Evolutionary conservation across 2,113 vertebrate genomes (phyloP).

Genomic region (Petrocephalus zakoni): DNA sequence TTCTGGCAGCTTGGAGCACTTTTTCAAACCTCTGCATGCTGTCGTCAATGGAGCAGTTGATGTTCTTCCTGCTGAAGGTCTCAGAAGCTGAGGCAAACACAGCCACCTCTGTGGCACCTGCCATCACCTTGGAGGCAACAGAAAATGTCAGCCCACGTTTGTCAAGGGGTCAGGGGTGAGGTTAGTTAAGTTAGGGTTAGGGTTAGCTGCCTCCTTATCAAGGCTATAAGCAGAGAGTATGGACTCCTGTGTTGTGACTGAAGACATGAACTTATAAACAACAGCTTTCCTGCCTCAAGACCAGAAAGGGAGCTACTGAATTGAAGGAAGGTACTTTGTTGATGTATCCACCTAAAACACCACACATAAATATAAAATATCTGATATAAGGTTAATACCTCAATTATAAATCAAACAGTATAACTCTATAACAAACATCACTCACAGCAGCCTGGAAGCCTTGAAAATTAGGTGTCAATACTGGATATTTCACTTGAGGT

Average conservation of each 20-base stretch:
- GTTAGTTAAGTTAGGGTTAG: not conserved
- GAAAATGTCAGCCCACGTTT: not conserved
- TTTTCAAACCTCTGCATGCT: conserved; percentile 83
- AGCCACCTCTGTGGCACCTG: conserved; percentile 83
- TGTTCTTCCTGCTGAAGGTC: conserved; percentile 80
- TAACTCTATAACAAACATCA: conserved; percentile 19
- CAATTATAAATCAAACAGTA: not conserved
- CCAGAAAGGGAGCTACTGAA: not conserved
- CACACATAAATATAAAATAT: not conserved
- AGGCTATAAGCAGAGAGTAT: not conserved
- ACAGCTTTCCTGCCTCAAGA: not conserved
- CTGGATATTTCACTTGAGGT: conserved; percentile 78
- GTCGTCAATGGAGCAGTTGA: conserved; percentile 92
- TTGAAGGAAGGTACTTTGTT: not conserved
- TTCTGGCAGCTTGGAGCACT: conserved; percentile 70
- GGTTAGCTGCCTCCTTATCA: not conserved
- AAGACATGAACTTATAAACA: not conserved
- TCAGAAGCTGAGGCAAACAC: conserved; percentile 91
- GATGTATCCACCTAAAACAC: not conserved
- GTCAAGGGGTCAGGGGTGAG: not conserved
- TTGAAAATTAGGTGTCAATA: conserved; percentile 86
- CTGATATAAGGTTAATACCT: not conserved
- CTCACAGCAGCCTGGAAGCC: conserved; percentile 89
- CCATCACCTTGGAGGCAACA: conserved; percentile 65
- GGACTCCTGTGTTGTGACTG: not conserved